Evolutionary conservation across 2,113 vertebrate genomes (phyloP).

Genomic region (Engystomops pustulosus): DNA sequence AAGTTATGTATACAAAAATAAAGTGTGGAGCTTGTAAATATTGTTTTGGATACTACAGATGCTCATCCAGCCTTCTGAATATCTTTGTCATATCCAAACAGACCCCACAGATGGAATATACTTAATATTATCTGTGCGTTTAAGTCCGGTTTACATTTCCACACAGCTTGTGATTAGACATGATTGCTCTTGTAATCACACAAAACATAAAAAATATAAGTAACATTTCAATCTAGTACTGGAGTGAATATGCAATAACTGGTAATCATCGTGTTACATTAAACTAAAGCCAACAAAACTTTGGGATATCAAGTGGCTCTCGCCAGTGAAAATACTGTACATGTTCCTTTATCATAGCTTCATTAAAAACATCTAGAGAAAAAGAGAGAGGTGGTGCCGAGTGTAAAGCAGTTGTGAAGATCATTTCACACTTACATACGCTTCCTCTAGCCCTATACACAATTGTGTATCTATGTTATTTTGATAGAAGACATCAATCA

Average conservation of each 20-base stretch:
- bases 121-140: background rate
- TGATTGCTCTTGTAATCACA: background rate
- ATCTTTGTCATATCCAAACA: background rate
- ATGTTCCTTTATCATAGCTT: too few relatives aligned
- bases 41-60: background rate
- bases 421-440: too few relatives aligned
- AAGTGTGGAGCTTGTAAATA: background rate
- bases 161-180: background rate
- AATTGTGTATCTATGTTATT: too few relatives aligned
- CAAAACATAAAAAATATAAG: background rate
- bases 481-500: too few relatives aligned
- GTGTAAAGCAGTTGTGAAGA: too few relatives aligned
- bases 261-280: background rate
- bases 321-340: too few relatives aligned
- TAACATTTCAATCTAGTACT: background rate
- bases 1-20: background rate
- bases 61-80: background rate
- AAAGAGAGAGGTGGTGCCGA: too few relatives aligned
- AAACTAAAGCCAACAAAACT: slow-evolving; percentile 4
- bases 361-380: too few relatives aligned
- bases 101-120: background rate
- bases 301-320: too few relatives aligned
- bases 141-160: background rate
- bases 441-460: too few relatives aligned
- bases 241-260: slow-evolving; percentile 6